phyloP scores from a whole-genome alignment of 2,797 vertebrate genomes.

The Thamnophis elegans region DNA sequence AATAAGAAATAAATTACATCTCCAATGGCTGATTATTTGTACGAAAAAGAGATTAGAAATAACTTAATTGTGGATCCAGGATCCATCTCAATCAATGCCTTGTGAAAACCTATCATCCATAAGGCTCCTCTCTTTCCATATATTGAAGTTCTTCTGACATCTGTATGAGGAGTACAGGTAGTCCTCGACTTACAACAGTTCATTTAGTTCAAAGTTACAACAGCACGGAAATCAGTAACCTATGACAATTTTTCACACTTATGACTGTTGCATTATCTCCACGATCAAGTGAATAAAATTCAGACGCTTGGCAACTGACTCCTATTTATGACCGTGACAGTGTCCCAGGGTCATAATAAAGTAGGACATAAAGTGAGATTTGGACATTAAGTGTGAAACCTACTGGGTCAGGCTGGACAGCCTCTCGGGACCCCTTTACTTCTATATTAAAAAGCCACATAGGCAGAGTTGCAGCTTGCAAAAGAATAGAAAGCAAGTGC shows the following conservation, averaged over 20 bases:
- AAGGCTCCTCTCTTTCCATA: neutral
- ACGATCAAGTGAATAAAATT: neutral
- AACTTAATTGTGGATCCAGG: constrained; percentile 34
- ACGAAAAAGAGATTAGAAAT: constrained; percentile 51
- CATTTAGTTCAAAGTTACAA: neutral
- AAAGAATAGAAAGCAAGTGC: too few species aligned
- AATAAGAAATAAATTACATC: constrained; percentile 56
- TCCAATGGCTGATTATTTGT: constrained; percentile 52
- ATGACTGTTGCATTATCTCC: too few species aligned
- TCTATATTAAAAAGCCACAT: too few species aligned
- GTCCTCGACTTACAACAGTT: neutral
- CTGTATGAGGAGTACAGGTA: constrained; percentile 25
- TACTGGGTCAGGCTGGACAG: too few species aligned
- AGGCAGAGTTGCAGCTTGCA: too few species aligned
- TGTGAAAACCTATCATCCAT: neutral
- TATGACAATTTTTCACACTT: too few species aligned
- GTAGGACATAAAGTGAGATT: too few species aligned
- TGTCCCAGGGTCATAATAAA: neutral
- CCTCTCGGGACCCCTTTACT: too few species aligned
- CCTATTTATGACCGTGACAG: neutral
- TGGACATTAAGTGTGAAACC: too few species aligned
- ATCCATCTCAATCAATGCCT: constrained; percentile 27
- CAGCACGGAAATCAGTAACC: neutral
- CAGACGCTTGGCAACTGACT: neutral
- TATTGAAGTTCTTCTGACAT: constrained; percentile 22